phyloP scores from a whole-genome alignment of 2,888 invertebrate genomes.

The Acleris sparsana region DNA sequence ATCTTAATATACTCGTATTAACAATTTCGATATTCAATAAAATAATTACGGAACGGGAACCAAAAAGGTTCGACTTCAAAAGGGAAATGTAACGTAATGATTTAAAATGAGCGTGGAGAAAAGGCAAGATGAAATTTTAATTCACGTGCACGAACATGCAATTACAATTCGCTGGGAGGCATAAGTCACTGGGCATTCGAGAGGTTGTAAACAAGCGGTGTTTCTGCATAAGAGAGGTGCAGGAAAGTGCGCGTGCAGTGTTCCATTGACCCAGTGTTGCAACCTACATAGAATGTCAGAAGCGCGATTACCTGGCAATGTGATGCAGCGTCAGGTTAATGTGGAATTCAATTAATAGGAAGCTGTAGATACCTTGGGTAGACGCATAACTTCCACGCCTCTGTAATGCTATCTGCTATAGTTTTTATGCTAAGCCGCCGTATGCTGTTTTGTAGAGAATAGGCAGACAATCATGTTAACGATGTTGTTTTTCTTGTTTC shows the following conservation, averaged over 20 bases:
- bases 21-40: not conserved
- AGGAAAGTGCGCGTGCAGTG: constrained; percentile 69
- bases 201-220: constrained; percentile 41
- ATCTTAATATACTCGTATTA: not conserved
- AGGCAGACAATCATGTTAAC: not conserved
- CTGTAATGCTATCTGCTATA: no score
- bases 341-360: constrained; percentile 19
- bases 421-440: no score
- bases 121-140: constrained; percentile 1
- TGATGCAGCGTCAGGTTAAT: constrained; percentile 55
- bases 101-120: not conserved
- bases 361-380: not conserved
- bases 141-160: constrained; percentile 15
- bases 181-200: constrained; percentile 27
- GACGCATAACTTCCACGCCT: no score
- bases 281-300: constrained; percentile 64
- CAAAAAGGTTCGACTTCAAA: not conserved
- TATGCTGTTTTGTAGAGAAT: not conserved
- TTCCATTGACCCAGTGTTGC: constrained; percentile 72
- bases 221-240: constrained; percentile 68
- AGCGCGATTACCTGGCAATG: constrained; percentile 64
- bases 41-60: not conserved
- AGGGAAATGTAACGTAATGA: not conserved
- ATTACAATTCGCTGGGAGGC: constrained; percentile 5
- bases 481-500: constrained; percentile 12